These are phyloP conservation scores for Siphamia tubifer DNA, from an alignment of 2,113 vertebrate genomes.

Conservation along the genomic window DNA sequence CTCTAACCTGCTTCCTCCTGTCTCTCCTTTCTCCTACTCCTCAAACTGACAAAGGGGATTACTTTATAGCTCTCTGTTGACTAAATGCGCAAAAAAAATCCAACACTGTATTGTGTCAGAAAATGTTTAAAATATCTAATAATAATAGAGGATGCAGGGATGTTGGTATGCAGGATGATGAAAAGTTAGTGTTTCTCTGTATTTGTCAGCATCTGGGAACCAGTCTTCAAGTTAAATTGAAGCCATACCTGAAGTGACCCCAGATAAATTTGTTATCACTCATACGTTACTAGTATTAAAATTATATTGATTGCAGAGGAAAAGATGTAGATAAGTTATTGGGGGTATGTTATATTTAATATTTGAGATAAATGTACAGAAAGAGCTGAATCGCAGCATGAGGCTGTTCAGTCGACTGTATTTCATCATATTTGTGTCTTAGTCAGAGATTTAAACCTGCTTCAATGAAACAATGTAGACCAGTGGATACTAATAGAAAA, in stretches of 20 bases:
- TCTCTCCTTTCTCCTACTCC: slow-evolving; percentile 21
- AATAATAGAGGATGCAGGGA: no score
- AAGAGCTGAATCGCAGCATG: neutral
- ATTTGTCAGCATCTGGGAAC: neutral
- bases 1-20: slow-evolving; percentile 34
- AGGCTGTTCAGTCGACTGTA: neutral
- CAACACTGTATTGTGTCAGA: no score
- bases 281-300: neutral
- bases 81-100: neutral
- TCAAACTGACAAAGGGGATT: slow-evolving; percentile 49
- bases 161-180: no score
- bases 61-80: neutral
- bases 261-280: neutral
- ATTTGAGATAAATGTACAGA: neutral
- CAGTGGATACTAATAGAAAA: neutral
- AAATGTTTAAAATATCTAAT: no score
- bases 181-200: neutral
- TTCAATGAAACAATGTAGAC: neutral
- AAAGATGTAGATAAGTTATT: neutral
- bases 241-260: neutral
- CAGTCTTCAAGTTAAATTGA: no score
- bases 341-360: neutral
- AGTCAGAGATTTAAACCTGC: neutral
- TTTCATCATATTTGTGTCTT: neutral
- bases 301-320: neutral